Evolutionary conservation across 2,888 invertebrate species (phyloP), one percentile per base, ranked within the genome.

Genomic region (Halictus ligatus): DNA sequence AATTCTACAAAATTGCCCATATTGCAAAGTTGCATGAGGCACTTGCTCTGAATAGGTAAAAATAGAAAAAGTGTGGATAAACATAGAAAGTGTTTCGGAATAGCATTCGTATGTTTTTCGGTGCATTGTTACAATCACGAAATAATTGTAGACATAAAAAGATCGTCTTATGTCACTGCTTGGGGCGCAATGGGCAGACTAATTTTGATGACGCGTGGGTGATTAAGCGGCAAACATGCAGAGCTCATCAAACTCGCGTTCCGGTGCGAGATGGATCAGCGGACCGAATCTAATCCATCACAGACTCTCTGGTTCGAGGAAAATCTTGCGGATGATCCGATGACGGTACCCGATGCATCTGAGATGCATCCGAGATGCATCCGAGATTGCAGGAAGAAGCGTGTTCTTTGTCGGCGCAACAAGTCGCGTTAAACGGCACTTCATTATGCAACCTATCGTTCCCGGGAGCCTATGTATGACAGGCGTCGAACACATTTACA

Each of bases 381-480:
- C 21, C 80, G 71, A 81, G 75, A 86, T 78, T 84, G 50, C 76
- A 78, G 81, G 81, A 81, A 80, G 75, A 67, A 81, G 18, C 58
- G 78, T 67, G 85, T 58, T 50, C 81, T 81, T 85, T 75, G 81
- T 85, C 75, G 69, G 69, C 5, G 81, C 81, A 78, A 81, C 85
- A 73, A 81, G 85, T 86, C 40, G 69, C 78, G 77, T 72, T 78
- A 75, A 81, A 78, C 46, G 75, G 48, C 46, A 48, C 15, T 13
- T 35, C 29, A 74, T 86, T 85, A 81, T 67, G 85, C 78, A 85
- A 86, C 21, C 54, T 35, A 72, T 72, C 54, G 67, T 75, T 75
- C 35, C n/a, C 43, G 43, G 21, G 21, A 46, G 73, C 75, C 15
- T 75, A 78, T 43, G 50, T 10, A n/a, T 29, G 77, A 78, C 73